A percentile compares a stretch with the other conserved stretches of the same genome.
Conservation (phyloP, 2,888 invertebrate genomes). For the Pyrrhosoma nymphula region DNA sequence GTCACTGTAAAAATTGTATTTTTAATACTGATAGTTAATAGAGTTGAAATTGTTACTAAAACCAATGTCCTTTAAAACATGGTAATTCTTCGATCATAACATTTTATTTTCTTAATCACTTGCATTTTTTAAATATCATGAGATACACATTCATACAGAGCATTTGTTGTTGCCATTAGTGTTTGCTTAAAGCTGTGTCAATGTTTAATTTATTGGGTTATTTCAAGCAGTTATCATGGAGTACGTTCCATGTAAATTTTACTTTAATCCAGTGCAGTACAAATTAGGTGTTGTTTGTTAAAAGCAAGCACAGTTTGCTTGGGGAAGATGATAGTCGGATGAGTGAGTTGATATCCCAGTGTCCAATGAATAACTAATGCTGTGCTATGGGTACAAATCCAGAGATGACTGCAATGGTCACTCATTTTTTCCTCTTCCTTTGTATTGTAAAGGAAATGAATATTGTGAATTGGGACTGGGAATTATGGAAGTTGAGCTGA, state of each 20-base stretch:
- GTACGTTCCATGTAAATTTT: constrained; percentile 65
- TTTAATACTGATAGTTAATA: constrained; percentile 67
- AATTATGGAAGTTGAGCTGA: constrained; percentile 56
- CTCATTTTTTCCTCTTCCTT: constrained; percentile 67
- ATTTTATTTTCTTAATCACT: constrained; percentile 67
- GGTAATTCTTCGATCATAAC: constrained; percentile 66
- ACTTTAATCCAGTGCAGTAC: constrained; percentile 68
- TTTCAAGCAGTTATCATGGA: constrained; percentile 59
- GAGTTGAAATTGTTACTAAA: constrained; percentile 66
- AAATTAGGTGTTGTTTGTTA: constrained; percentile 64
- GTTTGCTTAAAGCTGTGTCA: constrained; percentile 68
- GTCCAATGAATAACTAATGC: constrained; percentile 67
- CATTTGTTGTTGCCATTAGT: constrained; percentile 67
- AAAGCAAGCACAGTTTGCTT: constrained; percentile 61
- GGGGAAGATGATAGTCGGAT: constrained; percentile 57
- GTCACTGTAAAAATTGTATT: constrained; percentile 67
- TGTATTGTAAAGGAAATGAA: constrained; percentile 67
- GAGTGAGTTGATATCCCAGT: constrained; percentile 67
- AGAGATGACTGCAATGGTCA: constrained; percentile 56
- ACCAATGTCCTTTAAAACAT: constrained; percentile 63
- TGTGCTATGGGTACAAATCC: constrained; percentile 67
- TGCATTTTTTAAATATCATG: constrained; percentile 68
- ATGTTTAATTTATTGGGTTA: constrained; percentile 67
- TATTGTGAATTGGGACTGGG: constrained; percentile 66
- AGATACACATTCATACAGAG: constrained; percentile 60